These are phyloP conservation scores for Psophia crepitans DNA, from an alignment of 2,113 vertebrate genomes.

Conservation along the genomic window DNA sequence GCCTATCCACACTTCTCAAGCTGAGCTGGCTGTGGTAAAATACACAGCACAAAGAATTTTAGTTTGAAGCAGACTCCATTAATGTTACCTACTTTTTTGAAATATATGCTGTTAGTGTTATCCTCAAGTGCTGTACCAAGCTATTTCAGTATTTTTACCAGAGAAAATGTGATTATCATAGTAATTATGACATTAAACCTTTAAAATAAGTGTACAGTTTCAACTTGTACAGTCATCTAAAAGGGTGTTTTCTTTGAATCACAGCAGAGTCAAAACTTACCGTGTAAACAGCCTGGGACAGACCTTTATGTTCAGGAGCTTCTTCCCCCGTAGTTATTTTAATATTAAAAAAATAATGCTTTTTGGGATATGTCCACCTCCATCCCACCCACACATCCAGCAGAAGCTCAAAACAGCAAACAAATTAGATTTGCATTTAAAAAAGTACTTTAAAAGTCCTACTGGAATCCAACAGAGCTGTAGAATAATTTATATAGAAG, in stretches of 20 bases:
- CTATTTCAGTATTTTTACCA: not conserved
- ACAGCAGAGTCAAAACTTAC: not conserved
- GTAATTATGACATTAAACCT: not conserved
- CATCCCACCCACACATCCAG: not conserved
- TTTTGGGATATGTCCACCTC: not conserved
- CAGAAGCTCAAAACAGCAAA: not conserved
- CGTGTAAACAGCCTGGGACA: not conserved
- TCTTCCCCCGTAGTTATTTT: fast-evolving
- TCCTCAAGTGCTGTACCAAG: not conserved
- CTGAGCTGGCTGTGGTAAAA: not conserved
- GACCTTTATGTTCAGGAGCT: not conserved
- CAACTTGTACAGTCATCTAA: not conserved
- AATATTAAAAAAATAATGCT: not conserved
- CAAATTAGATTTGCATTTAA: not conserved
- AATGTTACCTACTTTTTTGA: not conserved
- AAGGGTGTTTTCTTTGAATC: not conserved
- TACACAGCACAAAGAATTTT: not conserved
- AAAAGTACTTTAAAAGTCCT: not conserved
- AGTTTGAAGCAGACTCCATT: not conserved
- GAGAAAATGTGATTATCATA: not conserved
- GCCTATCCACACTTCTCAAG: not conserved
- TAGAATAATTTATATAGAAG: constrained; percentile 7
- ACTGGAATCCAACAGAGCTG: not conserved
- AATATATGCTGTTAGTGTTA: not conserved
- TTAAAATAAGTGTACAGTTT: not conserved